Percentiles rank a stretch among this genome's conserved stretches.
Evolutionary conservation across 2,113 vertebrate genomes (phyloP).

Genomic region (Zootoca vivipara): DNA sequence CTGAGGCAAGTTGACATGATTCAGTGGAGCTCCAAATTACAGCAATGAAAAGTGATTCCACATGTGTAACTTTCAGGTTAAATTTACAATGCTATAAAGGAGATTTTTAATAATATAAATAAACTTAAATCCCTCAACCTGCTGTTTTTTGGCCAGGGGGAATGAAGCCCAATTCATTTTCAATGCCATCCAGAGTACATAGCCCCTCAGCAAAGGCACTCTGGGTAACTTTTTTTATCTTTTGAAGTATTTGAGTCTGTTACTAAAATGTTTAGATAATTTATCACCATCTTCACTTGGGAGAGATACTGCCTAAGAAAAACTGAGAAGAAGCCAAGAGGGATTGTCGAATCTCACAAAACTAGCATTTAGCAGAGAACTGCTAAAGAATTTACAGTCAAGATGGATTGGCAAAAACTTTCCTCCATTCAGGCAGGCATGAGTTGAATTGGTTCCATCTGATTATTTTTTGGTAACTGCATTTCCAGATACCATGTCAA

Average conservation of each 20-base stretch:
- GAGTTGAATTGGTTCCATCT: background rate
- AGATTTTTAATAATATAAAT: conserved; percentile 9
- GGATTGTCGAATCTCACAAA: background rate
- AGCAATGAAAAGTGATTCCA: background rate
- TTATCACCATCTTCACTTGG: conserved; percentile 4
- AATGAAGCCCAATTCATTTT: conserved; percentile 2
- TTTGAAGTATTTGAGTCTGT: conserved; percentile 5
- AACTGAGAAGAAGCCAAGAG: conserved; percentile 1
- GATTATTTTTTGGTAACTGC: background rate
- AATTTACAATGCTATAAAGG: background rate
- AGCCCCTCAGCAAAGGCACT: background rate
- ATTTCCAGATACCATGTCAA: background rate
- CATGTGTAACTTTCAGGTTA: background rate
- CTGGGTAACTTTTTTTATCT: background rate
- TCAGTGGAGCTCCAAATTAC: conserved; percentile 7
- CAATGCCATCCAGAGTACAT: background rate
- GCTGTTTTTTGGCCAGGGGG: background rate
- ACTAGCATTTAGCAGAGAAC: background rate
- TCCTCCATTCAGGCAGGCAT: background rate
- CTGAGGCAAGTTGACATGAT: background rate
- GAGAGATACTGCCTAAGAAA: conserved; percentile 19
- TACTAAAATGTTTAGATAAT: conserved; percentile 29
- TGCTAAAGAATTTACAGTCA: background rate
- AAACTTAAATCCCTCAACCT: background rate
- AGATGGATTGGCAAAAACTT: background rate